phyloP scores from a whole-genome alignment of 2,888 invertebrate genomes.

The Agriopis aurantiaria region DNA sequence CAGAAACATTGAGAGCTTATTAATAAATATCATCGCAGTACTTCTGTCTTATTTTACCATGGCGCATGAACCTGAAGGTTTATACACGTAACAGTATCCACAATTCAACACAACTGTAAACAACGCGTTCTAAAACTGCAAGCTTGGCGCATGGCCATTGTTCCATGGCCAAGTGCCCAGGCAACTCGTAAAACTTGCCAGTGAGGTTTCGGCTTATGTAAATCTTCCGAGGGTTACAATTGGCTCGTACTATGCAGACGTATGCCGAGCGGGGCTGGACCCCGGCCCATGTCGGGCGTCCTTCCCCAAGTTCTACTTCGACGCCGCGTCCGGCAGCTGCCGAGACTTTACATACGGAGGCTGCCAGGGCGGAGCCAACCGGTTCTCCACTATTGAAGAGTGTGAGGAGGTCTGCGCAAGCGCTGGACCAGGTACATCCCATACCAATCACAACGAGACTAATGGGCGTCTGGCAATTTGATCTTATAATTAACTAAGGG shows the following conservation, averaged over 20 bases:
- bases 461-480: background rate
- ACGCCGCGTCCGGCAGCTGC: constrained; percentile 87
- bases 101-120: too few relatives aligned
- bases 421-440: constrained; percentile 63
- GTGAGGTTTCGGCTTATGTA: too few relatives aligned
- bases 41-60: too few relatives aligned
- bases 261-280: constrained; percentile 89
- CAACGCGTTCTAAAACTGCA: too few relatives aligned
- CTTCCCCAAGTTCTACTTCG: constrained; percentile 90
- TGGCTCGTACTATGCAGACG: constrained; percentile 87
- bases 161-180: too few relatives aligned
- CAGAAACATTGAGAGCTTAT: too few relatives aligned
- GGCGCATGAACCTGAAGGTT: too few relatives aligned
- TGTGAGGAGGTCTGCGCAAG: constrained; percentile 90
- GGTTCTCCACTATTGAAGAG: constrained; percentile 91
- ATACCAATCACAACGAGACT: background rate
- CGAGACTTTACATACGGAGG: constrained; percentile 92
- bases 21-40: too few relatives aligned
- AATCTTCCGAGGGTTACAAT: background rate
- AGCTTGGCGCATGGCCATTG: too few relatives aligned
- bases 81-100: too few relatives aligned
- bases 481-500: background rate
- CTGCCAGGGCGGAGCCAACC: constrained; percentile 94
- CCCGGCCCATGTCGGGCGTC: constrained; percentile 90
- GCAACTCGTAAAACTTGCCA: too few relatives aligned